A percentile compares a stretch with the other conserved stretches of the same genome.
Conservation (phyloP, 2,888 invertebrate species). For the Xanthia icteritia region DNA sequence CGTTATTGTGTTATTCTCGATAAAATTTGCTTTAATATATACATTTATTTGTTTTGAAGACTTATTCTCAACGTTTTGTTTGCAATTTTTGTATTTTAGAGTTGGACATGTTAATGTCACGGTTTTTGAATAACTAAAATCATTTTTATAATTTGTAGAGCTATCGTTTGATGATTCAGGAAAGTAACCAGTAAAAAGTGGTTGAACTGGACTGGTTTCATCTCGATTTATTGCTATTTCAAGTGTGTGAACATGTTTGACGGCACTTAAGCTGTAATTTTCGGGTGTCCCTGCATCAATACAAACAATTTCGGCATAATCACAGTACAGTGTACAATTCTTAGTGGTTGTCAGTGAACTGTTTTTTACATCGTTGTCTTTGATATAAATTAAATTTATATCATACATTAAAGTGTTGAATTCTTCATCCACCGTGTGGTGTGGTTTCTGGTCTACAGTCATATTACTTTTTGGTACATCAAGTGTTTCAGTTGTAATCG, state of each 20-base stretch:
- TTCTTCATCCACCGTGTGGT: neutral
- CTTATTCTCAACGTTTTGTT: neutral
- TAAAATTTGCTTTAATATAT: slow-evolving; percentile 33
- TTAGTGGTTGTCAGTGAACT: neutral
- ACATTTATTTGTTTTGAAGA: slow-evolving; percentile 29
- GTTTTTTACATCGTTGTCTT: slow-evolving; percentile 1
- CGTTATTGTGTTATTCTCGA: slow-evolving; percentile 38
- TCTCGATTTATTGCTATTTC: slow-evolving; percentile 35
- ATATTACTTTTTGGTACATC: neutral
- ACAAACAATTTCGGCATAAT: slow-evolving; percentile 41
- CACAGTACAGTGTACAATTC: slow-evolving; percentile 14
- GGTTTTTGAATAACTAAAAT: neutral
- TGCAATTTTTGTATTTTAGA: slow-evolving; percentile 12
- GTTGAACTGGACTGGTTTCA: slow-evolving; percentile 36
- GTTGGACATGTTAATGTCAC: slow-evolving; percentile 6
- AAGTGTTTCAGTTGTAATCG: neutral
- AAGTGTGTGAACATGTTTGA: slow-evolving; percentile 1
- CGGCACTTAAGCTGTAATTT: neutral
- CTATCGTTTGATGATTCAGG: slow-evolving; percentile 7
- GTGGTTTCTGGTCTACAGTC: neutral
- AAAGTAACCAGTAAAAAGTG: slow-evolving; percentile 50
- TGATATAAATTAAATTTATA: slow-evolving; percentile 39
- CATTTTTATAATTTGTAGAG: neutral
- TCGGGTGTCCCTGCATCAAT: neutral
- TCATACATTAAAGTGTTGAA: neutral